Percentiles rank a stretch among this genome's conserved stretches.
phyloP scores from a whole-genome alignment of 92 coral and sea anemone genomes.

The Heteractis magnifica region DNA sequence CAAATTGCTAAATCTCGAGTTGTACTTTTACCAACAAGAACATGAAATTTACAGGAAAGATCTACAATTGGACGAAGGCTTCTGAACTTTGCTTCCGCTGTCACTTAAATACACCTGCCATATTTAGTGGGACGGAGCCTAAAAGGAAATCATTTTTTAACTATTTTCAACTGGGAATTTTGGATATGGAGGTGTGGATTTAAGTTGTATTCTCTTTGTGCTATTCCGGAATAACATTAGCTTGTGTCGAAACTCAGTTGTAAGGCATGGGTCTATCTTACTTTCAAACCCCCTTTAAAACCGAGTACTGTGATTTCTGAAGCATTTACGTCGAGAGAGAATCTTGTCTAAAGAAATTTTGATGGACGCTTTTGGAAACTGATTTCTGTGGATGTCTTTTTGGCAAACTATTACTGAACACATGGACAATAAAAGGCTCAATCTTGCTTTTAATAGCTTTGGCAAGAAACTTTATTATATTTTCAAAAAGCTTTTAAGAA shows the following conservation, averaged over 20 bases:
- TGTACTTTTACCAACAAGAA: not conserved
- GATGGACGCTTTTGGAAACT: not conserved
- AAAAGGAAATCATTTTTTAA: not conserved
- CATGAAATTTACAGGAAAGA: not conserved
- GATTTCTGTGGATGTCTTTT: not conserved
- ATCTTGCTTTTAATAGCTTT: not conserved
- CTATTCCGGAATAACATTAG: not conserved
- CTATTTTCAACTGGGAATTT: not conserved
- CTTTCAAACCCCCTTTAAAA: not conserved
- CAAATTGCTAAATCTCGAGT: too few relatives aligned
- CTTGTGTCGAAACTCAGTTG: not conserved
- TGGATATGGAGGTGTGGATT: not conserved
- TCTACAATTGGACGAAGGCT: not conserved
- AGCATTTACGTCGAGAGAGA: too few relatives aligned
- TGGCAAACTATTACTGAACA: not conserved
- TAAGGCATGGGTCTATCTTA: not conserved
- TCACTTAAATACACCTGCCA: slow-evolving; percentile 3
- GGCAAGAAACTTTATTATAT: not conserved
- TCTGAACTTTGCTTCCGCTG: slow-evolving; percentile 2
- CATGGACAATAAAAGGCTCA: not conserved
- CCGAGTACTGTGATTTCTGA: too few relatives aligned
- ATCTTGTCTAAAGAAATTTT: not conserved
- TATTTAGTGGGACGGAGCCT: not conserved
- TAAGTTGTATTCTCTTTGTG: not conserved
- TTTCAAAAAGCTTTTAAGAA: not conserved